Percentiles rank a stretch among this genome's conserved stretches.
Evolutionary conservation across 2,888 invertebrate species (phyloP).

Genomic region (Eudasyphora cyanicolor): DNA sequence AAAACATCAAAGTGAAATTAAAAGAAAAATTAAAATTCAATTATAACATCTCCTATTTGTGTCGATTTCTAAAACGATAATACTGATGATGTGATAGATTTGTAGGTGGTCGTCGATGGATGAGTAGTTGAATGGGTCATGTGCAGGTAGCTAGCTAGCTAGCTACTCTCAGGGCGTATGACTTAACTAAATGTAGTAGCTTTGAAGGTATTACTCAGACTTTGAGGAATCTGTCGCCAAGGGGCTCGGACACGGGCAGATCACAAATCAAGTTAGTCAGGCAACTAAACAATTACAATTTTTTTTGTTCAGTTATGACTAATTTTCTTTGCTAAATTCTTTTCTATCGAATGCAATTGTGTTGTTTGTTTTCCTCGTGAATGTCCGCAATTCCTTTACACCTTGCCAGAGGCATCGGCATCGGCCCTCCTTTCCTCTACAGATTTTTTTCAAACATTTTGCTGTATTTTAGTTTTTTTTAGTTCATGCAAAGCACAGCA

Average conservation of each 20-base stretch:
- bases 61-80: neutral
- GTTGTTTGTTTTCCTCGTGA: too few relatives aligned
- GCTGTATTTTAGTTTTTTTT: too few relatives aligned
- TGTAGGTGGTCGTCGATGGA: neutral
- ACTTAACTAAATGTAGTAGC: neutral
- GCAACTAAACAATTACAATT: too few relatives aligned
- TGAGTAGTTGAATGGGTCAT: too few relatives aligned
- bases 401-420: too few relatives aligned
- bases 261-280: neutral
- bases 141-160: too few relatives aligned
- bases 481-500: neutral
- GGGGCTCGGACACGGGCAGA: too few relatives aligned
- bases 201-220: neutral
- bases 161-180: too few relatives aligned
- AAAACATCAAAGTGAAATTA: neutral
- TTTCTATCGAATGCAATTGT: slow-evolving; percentile 4
- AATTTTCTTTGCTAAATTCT: slow-evolving; percentile 13
- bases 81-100: neutral
- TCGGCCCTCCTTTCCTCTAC: neutral
- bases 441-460: too few relatives aligned
- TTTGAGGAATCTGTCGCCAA: too few relatives aligned
- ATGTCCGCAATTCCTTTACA: too few relatives aligned
- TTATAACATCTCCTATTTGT: neutral
- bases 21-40: neutral
- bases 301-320: too few relatives aligned